Conservation (phyloP, 2,797 vertebrate species). For the Psittacula derbiana region DNA sequence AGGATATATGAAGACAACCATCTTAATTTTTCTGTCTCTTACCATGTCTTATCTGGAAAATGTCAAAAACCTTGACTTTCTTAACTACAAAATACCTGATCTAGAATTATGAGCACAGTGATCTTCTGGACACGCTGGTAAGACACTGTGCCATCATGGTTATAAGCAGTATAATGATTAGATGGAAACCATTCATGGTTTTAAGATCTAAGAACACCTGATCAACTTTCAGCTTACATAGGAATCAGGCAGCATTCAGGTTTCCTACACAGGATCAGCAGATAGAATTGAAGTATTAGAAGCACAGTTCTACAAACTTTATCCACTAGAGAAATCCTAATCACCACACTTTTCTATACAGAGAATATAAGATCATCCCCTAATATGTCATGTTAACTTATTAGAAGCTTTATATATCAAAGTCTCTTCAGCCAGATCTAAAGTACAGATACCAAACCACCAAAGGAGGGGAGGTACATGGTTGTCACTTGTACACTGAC, state of each 20-base stretch:
- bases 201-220: not conserved
- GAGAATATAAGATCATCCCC: not conserved
- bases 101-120: not conserved
- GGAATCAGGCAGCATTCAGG: not conserved
- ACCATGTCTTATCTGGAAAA: not conserved
- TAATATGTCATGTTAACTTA: not conserved
- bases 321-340: not conserved
- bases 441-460: not conserved
- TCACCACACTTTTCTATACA: not conserved
- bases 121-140: not conserved
- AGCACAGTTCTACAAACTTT: not conserved
- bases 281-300: not conserved
- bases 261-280: not conserved
- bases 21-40: conserved; percentile 43
- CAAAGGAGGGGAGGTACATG: not conserved
- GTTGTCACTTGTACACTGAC: not conserved
- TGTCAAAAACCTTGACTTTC: not conserved
- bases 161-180: not conserved
- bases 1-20: not conserved
- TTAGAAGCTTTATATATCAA: not conserved
- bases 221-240: not conserved
- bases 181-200: not conserved
- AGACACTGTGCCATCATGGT: rapidly evolving
- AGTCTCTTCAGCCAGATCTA: not conserved
- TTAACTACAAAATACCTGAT: not conserved